phyloP scores from a whole-genome alignment of 2,888 invertebrate species.

The Scaptodrosophila latifasciaeformis region DNA sequence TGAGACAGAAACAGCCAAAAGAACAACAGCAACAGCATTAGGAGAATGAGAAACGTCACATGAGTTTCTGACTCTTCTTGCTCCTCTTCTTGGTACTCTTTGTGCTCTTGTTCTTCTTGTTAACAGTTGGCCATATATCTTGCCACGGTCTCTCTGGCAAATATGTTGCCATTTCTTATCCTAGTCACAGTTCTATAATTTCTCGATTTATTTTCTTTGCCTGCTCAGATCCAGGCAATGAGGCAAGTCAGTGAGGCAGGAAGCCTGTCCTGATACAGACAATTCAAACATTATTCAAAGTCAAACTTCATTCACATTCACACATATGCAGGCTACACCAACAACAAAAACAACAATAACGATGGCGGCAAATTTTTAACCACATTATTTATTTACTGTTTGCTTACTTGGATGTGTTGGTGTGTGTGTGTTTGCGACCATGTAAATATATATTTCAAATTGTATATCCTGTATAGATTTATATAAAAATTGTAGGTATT shows the following conservation, averaged over 20 bases:
- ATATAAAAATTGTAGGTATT: slow-evolving; percentile 33
- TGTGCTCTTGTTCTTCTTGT: slow-evolving; percentile 30
- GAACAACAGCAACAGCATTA: no score
- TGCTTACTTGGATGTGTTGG: slow-evolving; percentile 4
- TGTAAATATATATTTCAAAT: slow-evolving; percentile 58
- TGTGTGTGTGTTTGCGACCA: slow-evolving; percentile 32
- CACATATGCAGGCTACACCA: slow-evolving; percentile 12
- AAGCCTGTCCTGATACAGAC: slow-evolving; percentile 51
- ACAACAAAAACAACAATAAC: neutral
- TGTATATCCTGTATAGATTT: no score
- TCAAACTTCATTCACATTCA: slow-evolving; percentile 66
- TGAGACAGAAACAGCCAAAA: no score
- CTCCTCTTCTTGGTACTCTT: no score
- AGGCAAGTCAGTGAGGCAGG: neutral
- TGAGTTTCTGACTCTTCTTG: no score
- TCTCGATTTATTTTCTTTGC: slow-evolving; percentile 61
- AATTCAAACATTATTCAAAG: slow-evolving; percentile 68
- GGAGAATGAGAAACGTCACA: neutral
- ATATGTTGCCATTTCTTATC: slow-evolving; percentile 65
- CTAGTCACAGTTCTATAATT: slow-evolving; percentile 69
- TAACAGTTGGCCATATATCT: slow-evolving; percentile 61
- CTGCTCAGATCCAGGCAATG: slow-evolving; percentile 14
- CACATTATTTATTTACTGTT: slow-evolving; percentile 68
- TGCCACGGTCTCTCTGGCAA: slow-evolving; percentile 57
- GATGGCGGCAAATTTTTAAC: slow-evolving; percentile 52